Evolutionary conservation across 1,140 invertebrate species (phyloP), one percentile per base, ranked within the genome.

Genomic region (Zaprionus africanus): DNA sequence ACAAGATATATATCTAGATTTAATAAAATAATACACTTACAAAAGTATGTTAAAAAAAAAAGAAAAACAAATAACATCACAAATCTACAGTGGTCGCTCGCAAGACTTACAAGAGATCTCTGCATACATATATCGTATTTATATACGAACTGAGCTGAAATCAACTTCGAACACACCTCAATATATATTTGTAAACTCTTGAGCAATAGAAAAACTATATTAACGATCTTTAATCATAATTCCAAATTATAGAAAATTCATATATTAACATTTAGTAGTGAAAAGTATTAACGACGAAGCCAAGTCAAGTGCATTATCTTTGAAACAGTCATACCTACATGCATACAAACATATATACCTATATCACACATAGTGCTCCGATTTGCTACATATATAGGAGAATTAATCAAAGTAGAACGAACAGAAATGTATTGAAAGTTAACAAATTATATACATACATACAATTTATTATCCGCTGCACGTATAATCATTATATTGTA

Each of bases 331-430:
- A 24, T 53, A 53, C 51, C 24, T 26, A 53, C 13, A 53, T 53
- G 51, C 19, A 53, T 53, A 53, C 4, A 24, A 46, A 46, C 41
- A 9, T 17, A 46, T 19, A 43, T 43, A 17, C 36, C 36, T 38
- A 38, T 38, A 38, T 13, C n/a, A 46, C 41, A 46, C 41, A 46
- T 46, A 46, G n/a, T 46, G 41, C 41, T 46, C n/a, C 41, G 41
- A 46, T 46, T 46, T 46, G 41, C 41, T 46, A 46, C 41, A 46
- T 46, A 46, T 46, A 46, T 46, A 17, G 41, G 17, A 46, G 31
- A 17, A 46, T 9, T 17, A 46, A 46, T 17, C 41, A 46, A 41
- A 38, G 36, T 38, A 38, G 13, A 15, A 15, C 15, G 36, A 12
- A 46, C 31, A 11, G 0, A 34, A 34, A 34, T 34, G 31, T 46